Evolutionary conservation across 2,888 invertebrate species (phyloP), one percentile per base, ranked within the genome.

Genomic region (Synergus gifuensis): DNA sequence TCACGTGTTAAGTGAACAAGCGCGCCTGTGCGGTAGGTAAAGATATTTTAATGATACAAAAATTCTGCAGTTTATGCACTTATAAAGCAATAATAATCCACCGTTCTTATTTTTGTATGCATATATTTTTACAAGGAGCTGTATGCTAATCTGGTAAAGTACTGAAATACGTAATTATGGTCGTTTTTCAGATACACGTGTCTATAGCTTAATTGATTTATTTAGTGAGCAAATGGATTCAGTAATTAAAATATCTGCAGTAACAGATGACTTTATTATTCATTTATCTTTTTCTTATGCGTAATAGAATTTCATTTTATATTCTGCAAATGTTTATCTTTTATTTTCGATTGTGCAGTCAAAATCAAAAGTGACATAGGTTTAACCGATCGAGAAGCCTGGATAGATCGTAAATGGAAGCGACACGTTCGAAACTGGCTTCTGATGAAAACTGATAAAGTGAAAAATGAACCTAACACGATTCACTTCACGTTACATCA

Each of bases 381-480:
- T 73, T 73, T 73, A 28, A 73, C 16, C 69, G 69, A 54, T 69
- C 8, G 36, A n/a, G 44, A 60, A 44, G 44, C 8, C 40, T 44
- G 42, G 22, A 60, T 76, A 76, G 42, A 18, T 76, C 62, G 62
- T 76, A 76, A 76, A 76, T 76, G 62, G 60, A 76, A 62, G 76
- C 62, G 62, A 76, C 76, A 76, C 62, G 44, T 76, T 76, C 62
- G 60, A 62, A 42, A 22, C 42, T 62, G 76, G 76, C 76, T 73
- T 73, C 69, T 73, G 69, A 73, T 73, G 69, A 73, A 73, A 76
- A 62, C 76, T 60, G 76, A 62, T 76, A 76, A 76, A 16, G 60
- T 76, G 76, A 62, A 76, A 42, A 76, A 76, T 76, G 62, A 18
- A 73, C 69, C 69, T 73, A 54, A 73, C 69, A 54, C 69, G 54